phyloP scores from a whole-genome alignment of 2,888 invertebrate species.

The Oscheius myriophilus region DNA sequence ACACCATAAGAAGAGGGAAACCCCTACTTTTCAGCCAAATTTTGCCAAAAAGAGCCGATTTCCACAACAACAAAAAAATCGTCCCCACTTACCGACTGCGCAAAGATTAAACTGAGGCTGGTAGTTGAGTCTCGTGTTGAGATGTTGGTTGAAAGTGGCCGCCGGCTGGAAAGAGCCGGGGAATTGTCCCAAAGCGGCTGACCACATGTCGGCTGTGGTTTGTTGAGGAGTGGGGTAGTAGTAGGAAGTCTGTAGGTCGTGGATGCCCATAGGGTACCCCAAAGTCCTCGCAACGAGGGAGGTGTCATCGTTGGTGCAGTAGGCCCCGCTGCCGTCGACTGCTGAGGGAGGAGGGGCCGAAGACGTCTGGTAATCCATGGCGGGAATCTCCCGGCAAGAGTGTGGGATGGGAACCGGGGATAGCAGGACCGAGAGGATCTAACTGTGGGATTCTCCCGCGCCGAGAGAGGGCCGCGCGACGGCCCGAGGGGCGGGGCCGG shows the following conservation, averaged over 20 bases:
- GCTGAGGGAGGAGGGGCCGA: constrained; percentile 34
- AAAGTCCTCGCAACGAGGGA: constrained; percentile 20
- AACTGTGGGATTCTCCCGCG: constrained; percentile 35
- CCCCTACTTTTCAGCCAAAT: too few species aligned
- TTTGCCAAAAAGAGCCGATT: neutral
- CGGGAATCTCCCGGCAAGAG: constrained; percentile 36
- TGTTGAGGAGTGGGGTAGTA: constrained; percentile 20
- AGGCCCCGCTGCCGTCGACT: constrained; percentile 6
- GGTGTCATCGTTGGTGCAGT: constrained; percentile 27
- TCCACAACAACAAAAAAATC: constrained; percentile 13
- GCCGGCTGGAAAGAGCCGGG: constrained; percentile 26
- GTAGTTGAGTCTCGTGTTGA: constrained; percentile 16
- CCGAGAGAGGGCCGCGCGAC: constrained; percentile 15
- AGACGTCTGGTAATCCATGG: constrained; percentile 37
- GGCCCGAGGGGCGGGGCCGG: constrained; percentile 10
- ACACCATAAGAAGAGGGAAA: neutral
- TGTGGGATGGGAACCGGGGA: constrained; percentile 35
- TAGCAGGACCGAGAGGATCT: constrained; percentile 27
- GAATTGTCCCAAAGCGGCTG: constrained; percentile 17
- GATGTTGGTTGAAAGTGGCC: constrained; percentile 1
- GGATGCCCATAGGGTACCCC: constrained; percentile 28
- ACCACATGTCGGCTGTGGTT: constrained; percentile 25
- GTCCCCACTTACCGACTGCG: neutral
- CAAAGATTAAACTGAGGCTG: neutral
- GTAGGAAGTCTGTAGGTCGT: constrained; percentile 19